A percentile compares a stretch with the other conserved stretches of the same genome.
Conservation (phyloP, 2,113 vertebrate genomes). For the Odontesthes bonariensis region DNA sequence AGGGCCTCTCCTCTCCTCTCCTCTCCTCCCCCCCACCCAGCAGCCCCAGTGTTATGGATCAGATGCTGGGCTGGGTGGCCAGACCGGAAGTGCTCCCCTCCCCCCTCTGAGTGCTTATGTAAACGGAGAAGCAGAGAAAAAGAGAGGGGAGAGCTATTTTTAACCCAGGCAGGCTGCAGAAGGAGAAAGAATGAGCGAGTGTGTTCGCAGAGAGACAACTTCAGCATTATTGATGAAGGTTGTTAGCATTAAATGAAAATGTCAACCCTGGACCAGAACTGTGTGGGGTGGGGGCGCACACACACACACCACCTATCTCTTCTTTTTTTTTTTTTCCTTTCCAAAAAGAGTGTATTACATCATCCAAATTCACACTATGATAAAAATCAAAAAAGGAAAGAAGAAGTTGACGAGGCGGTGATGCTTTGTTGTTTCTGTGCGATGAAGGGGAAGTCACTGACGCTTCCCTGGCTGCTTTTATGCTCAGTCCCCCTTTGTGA, state of each 20-base stretch:
- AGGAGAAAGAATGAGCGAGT: constrained; percentile 78
- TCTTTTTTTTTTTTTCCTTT: not conserved
- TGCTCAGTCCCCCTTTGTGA: constrained; percentile 27
- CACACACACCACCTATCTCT: not conserved
- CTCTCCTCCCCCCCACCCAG: constrained; percentile 57
- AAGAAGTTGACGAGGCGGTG: constrained; percentile 19
- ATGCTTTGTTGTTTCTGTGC: constrained; percentile 37
- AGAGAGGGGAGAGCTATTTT: constrained; percentile 83
- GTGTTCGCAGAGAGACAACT: constrained; percentile 72
- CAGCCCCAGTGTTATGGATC: constrained; percentile 78
- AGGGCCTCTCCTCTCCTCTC: constrained; percentile 22
- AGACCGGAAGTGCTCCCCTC: constrained; percentile 82
- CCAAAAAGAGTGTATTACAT: constrained; percentile 13
- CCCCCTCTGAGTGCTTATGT: constrained; percentile 80
- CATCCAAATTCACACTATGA: constrained; percentile 9
- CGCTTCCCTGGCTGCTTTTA: constrained; percentile 37
- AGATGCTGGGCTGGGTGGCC: constrained; percentile 79
- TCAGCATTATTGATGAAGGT: constrained; percentile 75
- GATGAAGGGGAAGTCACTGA: constrained; percentile 33
- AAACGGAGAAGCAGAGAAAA: constrained; percentile 83
- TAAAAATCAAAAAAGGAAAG: constrained; percentile 9
- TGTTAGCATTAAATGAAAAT: constrained; percentile 70
- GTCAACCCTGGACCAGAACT: constrained; percentile 41
- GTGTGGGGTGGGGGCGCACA: not conserved
- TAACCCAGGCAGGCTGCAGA: constrained; percentile 79